Evolutionary conservation across 2,113 vertebrate genomes (phyloP).

Genomic region (Passer montanus): DNA sequence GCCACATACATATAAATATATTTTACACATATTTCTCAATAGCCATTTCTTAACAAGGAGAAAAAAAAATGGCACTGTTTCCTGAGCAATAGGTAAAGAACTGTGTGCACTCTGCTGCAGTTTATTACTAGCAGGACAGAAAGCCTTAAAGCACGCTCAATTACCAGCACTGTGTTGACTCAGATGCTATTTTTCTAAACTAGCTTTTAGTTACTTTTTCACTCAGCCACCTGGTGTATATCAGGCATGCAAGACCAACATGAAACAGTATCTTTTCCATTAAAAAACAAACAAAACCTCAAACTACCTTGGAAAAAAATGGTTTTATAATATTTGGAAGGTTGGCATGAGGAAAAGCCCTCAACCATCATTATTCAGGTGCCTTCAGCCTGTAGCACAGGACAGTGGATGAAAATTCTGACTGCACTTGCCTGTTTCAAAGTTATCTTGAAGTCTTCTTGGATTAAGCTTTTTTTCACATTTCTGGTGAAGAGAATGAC

Average conservation of each 20-base stretch:
- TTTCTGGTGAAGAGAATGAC: slow-evolving; percentile 78
- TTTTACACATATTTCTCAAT: not conserved
- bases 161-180: not conserved
- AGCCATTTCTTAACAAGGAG: not conserved
- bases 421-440: slow-evolving; percentile 83
- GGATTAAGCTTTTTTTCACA: slow-evolving; percentile 88
- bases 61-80: not conserved
- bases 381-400: not conserved
- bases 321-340: not conserved
- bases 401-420: not conserved
- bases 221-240: not conserved
- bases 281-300: not conserved
- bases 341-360: not conserved
- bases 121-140: not conserved
- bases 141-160: not conserved
- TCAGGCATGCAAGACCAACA: not conserved
- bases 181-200: not conserved
- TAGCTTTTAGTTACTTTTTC: not conserved
- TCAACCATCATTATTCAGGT: not conserved
- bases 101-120: not conserved
- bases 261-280: not conserved
- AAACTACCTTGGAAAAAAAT: not conserved
- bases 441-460: slow-evolving; percentile 89
- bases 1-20: not conserved
- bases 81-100: not conserved